Conservation (phyloP, 2,113 vertebrate genomes). For the Lophura nycthemera region DNA sequence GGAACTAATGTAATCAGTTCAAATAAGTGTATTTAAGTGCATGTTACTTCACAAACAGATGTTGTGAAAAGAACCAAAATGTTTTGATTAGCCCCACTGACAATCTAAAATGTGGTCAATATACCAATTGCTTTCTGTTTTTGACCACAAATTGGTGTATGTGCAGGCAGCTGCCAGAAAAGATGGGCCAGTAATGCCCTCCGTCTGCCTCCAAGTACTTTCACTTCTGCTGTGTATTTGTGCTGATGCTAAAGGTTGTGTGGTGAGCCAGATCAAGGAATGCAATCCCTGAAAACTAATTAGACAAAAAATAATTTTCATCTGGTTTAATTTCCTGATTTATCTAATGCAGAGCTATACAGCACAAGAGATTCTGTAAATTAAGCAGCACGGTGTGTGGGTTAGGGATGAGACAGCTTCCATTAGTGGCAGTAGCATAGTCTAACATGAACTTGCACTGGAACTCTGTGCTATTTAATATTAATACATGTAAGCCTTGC, state of each 20-base stretch:
- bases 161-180: neutral
- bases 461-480: neutral
- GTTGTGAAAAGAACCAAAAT: fast-evolving
- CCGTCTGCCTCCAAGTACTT: neutral
- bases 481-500: neutral
- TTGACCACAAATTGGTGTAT: neutral
- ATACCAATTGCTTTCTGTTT: neutral
- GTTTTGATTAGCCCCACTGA: neutral
- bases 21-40: neutral
- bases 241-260: neutral
- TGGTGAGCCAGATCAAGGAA: neutral
- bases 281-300: neutral
- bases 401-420: neutral
- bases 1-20: neutral
- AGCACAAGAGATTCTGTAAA: neutral
- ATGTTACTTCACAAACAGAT: neutral
- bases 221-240: fast-evolving
- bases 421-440: neutral
- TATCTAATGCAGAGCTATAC: neutral
- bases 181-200: neutral
- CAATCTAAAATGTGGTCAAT: neutral
- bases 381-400: fast-evolving
- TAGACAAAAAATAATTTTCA: neutral
- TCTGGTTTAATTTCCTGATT: neutral
- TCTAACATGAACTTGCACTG: neutral